phyloP scores from a whole-genome alignment of 2,797 vertebrate genomes.

The Danio tinwini region DNA sequence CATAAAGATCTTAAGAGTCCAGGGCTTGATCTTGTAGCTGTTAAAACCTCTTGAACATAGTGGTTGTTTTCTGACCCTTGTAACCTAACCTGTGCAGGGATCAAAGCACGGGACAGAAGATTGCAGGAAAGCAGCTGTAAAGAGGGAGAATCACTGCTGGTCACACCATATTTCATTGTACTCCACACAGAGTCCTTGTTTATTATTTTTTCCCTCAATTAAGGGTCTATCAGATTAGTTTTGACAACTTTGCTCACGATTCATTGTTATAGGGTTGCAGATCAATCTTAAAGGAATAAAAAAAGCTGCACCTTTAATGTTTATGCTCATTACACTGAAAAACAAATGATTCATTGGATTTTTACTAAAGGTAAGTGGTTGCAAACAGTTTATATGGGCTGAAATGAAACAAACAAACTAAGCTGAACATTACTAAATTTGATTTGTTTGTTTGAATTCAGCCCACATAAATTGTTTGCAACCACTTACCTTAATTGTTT shows the following conservation, averaged over 20 bases:
- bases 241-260: background rate
- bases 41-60: slow-evolving; percentile 10
- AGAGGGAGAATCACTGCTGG: slow-evolving; percentile 26
- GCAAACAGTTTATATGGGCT: too few relatives aligned
- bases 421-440: too few relatives aligned
- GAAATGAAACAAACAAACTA: too few relatives aligned
- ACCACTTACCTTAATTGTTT: too few relatives aligned
- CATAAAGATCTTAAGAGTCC: slow-evolving; percentile 5
- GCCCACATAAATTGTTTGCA: too few relatives aligned
- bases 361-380: too few relatives aligned
- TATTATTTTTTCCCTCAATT: background rate
- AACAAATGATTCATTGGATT: too few relatives aligned
- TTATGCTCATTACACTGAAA: background rate
- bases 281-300: background rate
- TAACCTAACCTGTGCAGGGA: slow-evolving; percentile 32
- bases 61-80: slow-evolving; percentile 21
- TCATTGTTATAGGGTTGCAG: background rate
- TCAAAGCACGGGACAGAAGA: slow-evolving; percentile 25
- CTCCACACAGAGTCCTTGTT: background rate
- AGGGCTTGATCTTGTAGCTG: slow-evolving; percentile 5
- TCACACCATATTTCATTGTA: slow-evolving; percentile 19
- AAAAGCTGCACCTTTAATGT: background rate
- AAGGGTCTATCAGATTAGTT: slow-evolving; percentile 3
- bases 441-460: too few relatives aligned
- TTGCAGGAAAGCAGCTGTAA: slow-evolving; percentile 36